Conservation (phyloP, 1,140 invertebrate genomes). For the Aphelenchoides avenae region DNA sequence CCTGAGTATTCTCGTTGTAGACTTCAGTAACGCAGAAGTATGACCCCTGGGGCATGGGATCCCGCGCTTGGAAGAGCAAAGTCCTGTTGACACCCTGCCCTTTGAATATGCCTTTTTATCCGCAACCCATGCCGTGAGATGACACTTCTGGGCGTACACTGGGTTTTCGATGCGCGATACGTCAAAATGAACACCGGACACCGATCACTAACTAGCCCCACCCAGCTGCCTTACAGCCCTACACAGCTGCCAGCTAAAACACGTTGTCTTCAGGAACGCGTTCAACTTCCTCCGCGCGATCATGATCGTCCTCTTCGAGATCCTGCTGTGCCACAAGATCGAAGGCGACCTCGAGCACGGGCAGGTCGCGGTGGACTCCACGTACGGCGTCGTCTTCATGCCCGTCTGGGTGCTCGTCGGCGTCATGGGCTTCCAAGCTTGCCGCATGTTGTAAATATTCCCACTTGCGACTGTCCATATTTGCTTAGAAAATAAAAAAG, state of each 20-base stretch:
- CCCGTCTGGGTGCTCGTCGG: conserved; percentile 8
- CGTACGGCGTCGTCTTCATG: conserved; percentile 20
- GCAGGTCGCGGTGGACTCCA: conserved; percentile 21
- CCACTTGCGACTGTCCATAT: neutral
- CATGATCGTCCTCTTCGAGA: conserved; percentile 17
- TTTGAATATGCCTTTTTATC: neutral
- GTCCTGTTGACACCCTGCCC: too few relatives aligned
- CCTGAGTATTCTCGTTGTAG: too few relatives aligned
- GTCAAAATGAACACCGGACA: too few relatives aligned
- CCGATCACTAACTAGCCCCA: too few relatives aligned
- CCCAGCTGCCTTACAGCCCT: too few relatives aligned
- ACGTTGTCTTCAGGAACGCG: conserved; percentile 20
- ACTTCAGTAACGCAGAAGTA: too few relatives aligned
- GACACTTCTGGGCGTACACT: too few relatives aligned
- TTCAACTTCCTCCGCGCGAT: conserved; percentile 26
- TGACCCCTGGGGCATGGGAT: too few relatives aligned
- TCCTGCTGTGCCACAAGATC: conserved; percentile 32
- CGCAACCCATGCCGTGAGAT: neutral
- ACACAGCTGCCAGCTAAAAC: too few relatives aligned
- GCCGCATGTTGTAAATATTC: conserved; percentile 12
- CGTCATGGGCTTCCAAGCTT: conserved; percentile 22
- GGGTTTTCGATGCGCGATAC: too few relatives aligned
- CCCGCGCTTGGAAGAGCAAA: too few relatives aligned
- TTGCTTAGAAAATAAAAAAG: neutral
- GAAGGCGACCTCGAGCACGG: conserved; percentile 30